Base-by-base conservation (phyloP, 2,797 vertebrate genomes). In the Scleropages formosus region DNA sequence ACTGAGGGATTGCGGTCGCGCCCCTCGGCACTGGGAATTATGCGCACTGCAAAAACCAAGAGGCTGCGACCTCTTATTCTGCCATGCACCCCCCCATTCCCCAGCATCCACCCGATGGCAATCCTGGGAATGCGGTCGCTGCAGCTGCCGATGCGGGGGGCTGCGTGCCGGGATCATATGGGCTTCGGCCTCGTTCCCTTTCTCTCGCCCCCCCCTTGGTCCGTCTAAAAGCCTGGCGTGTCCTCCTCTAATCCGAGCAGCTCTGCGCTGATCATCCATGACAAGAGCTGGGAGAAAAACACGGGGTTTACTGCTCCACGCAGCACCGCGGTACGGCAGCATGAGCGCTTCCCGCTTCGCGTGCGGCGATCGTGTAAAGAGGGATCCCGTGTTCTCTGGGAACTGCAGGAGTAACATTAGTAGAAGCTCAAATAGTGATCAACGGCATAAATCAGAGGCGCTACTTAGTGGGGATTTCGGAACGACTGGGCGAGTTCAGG, bases 1-100 rank as follows among this genome's bases (percentile, higher is more conserved):
- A 53, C 46, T 26, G 67, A 69, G 46, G 22, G 20, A 53, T 24
- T 18, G 67, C 46, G 16, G 49, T 69, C 27, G 15, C 47, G 1
- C 44, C 18, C 24, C 67, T 46, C 67, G 47, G 67, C 31, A 39
- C 31, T 2, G 69, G 24, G 47, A 69, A 69, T 69, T 51, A 69
- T 53, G 46, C 69, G 22, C 47, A 46, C 67, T 2, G 39, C 67
- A 53, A 49, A 51, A 53, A 69, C 51, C 67, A 53, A 69, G 47
- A 18, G 47, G 8, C 67, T 22, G 22, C 11, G 0, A 24, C 47
- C 13, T 51, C 27, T 53, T 51, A 46, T 20, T 65, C 65, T 44
- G n/a, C n/a, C n/a, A n/a, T n/a, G n/a, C n/a, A n/a, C n/a, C n/a
- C n/a, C n/a, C 63, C 39, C 44, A 65, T 44, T 27, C 31, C 63